Evolutionary conservation across 2,797 vertebrate species (phyloP), one percentile per base, ranked within the genome.

Genomic region (Otolemur crassicaudatus): DNA sequence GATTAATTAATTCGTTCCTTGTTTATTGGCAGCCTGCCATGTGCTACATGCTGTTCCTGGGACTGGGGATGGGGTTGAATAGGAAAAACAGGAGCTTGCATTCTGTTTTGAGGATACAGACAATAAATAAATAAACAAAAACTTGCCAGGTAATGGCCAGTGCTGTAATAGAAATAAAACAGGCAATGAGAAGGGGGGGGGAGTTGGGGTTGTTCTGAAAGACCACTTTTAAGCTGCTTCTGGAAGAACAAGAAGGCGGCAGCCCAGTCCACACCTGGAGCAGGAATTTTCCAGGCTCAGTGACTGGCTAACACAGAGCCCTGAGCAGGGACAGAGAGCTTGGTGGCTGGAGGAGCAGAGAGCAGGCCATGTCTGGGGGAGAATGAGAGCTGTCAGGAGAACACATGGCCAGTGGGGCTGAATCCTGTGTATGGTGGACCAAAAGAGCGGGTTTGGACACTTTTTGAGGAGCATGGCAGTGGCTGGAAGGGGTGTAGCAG

Each of bases 61-160:
- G 23, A 49, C 60, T 13, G 27, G 31, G 27, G 22, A 17, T 37
- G 34, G 37, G 40, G 11, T 49, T 7, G 17, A 70, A 63, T 17
- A n/a, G n/a, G 63, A 75, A 27, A 58, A 49, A 23, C 7, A 34
- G 31, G 29, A 60, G 34, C 29, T 96, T 91, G 31, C 22, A 34
- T 76, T 79, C 40, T 70, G 6, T 31, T 87, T 86, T 43, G 86
- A 95, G 80, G 70, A 84, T 31, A 69, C 19, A 70, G 65, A 67
- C 56, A 70, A 56, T n/a, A 86, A n/a, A 6, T 13, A 88, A 40
- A 89, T 43, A 76, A 81, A 77, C 17, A 63, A 90, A 61, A 67
- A 49, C 61, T n/a, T 27, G 67, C 53, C 63, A 49, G 37, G 27
- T 31, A 17, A 27, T 34, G 12, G 2, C 34, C 49, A 12, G 34